phyloP scores from a whole-genome alignment of 2,113 vertebrate species.

The Sula dactylatra region DNA sequence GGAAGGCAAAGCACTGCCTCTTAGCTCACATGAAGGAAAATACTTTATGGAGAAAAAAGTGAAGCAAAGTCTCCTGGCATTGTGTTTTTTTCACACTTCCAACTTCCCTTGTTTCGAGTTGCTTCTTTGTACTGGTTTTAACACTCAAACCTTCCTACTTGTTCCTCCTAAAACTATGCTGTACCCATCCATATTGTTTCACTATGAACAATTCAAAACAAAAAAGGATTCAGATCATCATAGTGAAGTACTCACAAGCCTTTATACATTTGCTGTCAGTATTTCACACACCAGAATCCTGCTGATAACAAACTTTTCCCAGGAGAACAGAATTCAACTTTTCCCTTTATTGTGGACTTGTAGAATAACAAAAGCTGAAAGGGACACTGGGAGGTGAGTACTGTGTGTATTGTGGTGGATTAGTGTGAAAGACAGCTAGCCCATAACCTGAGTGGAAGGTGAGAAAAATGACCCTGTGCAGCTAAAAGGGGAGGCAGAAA shows the following conservation, averaged over 20 bases:
- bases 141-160: background rate
- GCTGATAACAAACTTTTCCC: background rate
- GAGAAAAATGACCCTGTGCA: background rate
- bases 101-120: background rate
- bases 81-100: background rate
- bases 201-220: background rate
- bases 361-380: background rate
- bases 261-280: background rate
- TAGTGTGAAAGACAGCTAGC: background rate
- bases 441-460: background rate
- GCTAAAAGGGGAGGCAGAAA: background rate
- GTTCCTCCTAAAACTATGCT: background rate
- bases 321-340: background rate
- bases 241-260: background rate
- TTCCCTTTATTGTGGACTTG: background rate
- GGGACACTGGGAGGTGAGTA: background rate
- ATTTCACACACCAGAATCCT: background rate
- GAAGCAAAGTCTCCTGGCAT: background rate
- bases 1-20: background rate
- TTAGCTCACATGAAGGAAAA: background rate
- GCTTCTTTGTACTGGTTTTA: background rate
- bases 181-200: background rate
- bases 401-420: rapidly evolving
- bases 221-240: background rate
- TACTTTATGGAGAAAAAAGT: background rate